Evolutionary conservation across 2,113 vertebrate genomes (phyloP), one percentile per base, ranked within the genome.

Genomic region (Morone saxatilis): DNA sequence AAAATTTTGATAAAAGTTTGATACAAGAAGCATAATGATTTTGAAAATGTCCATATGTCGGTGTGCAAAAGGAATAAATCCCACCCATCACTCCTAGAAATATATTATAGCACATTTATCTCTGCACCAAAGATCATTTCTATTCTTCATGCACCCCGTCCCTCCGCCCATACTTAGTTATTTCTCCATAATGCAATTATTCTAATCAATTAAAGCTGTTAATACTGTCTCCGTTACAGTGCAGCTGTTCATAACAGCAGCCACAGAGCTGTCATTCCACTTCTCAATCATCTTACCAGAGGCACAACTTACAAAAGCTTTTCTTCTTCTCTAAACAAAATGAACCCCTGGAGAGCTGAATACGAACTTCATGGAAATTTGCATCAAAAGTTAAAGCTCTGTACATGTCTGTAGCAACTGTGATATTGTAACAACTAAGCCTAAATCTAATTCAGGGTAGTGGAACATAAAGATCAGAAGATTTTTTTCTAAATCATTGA

Each of bases 201-300:
- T 78, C 14, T 59, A 2, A 65, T 69, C 41, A 22, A 85, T 50
- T 25, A 40, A 80, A 87, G 22, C 17, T 59, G 19, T 16, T 62
- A 47, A 43, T 69, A 6, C 59, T 36, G 8, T 74, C 47, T 54
- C n/a, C 47, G 60, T 70, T 20, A 5, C 14, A 17, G 10, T 25
- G 51, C 78, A 84, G 71, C 40, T 76, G 69, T 48, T 86, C 2
- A 13, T 31, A 11, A 57, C 3, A 6, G 65, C 57, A 72, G 16
- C 66, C 51, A 68, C 43, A 81, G 8, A 38, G 25, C 11, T 63
- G 50, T 76, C 51, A 69, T 67, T 62, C 25, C 9, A 81, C 20
- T 70, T 12, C 6, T 47, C 7, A 0, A 25, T 22, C 47, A 40
- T 83, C 40, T 31, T 63, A 63, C 69, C 40, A 51, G 9, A 56